Percentiles rank a stretch among this genome's conserved stretches.
Evolutionary conservation across 2,888 invertebrate species (phyloP).

Genomic region (Apamea epomidion): DNA sequence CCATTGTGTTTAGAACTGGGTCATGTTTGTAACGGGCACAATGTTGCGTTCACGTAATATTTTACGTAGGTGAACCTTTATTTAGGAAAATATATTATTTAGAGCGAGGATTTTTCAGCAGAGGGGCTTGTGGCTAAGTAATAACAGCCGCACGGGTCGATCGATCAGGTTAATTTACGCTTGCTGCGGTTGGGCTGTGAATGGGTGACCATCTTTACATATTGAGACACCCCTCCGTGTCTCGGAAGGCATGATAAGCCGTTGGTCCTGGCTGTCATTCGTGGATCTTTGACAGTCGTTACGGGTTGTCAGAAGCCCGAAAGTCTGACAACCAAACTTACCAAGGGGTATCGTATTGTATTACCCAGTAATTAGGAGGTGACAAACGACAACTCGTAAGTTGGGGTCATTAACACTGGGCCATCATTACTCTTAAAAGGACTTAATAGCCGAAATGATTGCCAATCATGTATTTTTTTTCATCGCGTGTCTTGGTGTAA

Average conservation of each 20-base stretch:
- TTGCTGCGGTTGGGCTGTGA: too few species aligned
- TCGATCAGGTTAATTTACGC: background rate
- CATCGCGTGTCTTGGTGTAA: background rate
- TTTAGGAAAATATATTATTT: background rate
- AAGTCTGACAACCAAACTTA: background rate
- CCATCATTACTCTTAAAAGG: background rate
- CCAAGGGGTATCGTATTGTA: background rate
- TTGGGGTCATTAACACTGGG: too few species aligned
- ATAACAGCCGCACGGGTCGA: background rate
- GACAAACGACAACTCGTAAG: too few species aligned
- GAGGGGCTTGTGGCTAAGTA: background rate
- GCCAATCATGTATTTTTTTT: background rate
- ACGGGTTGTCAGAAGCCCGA: too few species aligned
- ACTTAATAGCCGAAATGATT: background rate
- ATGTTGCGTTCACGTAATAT: constrained; percentile 44
- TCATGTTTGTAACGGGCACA: constrained; percentile 56
- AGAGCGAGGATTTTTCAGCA: background rate
- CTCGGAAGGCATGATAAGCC: too few species aligned
- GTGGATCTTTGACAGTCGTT: too few species aligned
- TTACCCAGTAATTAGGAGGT: too few species aligned
- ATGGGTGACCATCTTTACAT: background rate
- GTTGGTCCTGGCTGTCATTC: background rate
- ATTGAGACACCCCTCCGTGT: background rate
- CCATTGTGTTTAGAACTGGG: constrained; percentile 69
- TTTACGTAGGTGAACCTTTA: constrained; percentile 25